phyloP scores from a whole-genome alignment of 2,888 invertebrate species.

The Nomada ruficornis region DNA sequence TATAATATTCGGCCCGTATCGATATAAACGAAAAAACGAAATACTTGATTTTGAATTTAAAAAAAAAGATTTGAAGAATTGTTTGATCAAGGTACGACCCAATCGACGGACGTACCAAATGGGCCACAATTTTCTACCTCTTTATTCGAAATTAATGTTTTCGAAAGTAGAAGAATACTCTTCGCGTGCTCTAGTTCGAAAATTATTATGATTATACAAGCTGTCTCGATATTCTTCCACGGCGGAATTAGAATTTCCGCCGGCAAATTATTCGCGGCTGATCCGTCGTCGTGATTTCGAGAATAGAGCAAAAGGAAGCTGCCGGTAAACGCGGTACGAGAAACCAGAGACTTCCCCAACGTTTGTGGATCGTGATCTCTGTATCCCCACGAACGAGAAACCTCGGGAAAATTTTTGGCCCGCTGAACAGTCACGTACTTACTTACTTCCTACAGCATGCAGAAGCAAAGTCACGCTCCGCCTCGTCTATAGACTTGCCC shows the following conservation, averaged over 20 bases:
- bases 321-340: constrained; percentile 35
- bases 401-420: constrained; percentile 57
- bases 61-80: too few relatives aligned
- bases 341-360: constrained; percentile 61
- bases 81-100: too few relatives aligned
- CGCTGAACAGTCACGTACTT: constrained; percentile 53
- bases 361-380: constrained; percentile 53
- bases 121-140: too few relatives aligned
- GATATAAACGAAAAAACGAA: too few relatives aligned
- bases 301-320: constrained; percentile 23
- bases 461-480: constrained; percentile 32
- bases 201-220: too few relatives aligned
- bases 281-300: constrained; percentile 39
- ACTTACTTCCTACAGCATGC: constrained; percentile 28
- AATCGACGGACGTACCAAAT: too few relatives aligned
- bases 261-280: constrained; percentile 5
- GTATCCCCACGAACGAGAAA: constrained; percentile 48
- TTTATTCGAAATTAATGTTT: too few relatives aligned
- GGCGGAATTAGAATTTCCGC: constrained; percentile 5
- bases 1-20: too few relatives aligned
- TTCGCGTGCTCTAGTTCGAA: not conserved
- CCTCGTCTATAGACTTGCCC: constrained; percentile 13
- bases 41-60: too few relatives aligned
- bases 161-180: too few relatives aligned
- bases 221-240: not conserved